A percentile compares a stretch with the other conserved stretches of the same genome.
These are phyloP conservation scores for Nasonia vitripennis DNA, from an alignment of 1,140 invertebrate species.

Conservation along the genomic window DNA sequence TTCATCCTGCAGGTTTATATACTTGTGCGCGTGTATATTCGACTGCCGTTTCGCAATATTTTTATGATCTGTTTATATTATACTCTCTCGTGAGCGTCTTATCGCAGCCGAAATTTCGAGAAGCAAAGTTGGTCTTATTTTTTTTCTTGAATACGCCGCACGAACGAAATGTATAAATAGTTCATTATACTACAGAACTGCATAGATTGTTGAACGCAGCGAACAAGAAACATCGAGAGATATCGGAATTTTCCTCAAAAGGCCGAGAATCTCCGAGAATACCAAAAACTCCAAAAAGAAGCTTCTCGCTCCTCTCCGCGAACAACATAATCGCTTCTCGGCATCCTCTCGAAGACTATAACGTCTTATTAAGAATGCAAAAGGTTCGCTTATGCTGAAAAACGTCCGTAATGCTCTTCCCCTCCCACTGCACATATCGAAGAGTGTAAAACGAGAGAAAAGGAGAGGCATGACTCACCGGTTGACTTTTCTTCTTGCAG, in stretches of 20 bases:
- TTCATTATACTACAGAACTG: too few species aligned
- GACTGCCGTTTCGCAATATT: constrained; percentile 11
- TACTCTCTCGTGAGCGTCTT: background rate
- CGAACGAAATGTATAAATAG: too few species aligned
- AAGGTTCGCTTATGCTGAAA: constrained; percentile 12
- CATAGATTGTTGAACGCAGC: too few species aligned
- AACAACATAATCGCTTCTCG: background rate
- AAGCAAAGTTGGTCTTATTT: too few species aligned
- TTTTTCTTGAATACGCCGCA: too few species aligned
- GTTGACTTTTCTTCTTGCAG: constrained; percentile 59
- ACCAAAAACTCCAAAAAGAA: background rate
- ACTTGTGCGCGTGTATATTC: background rate
- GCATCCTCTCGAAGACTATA: background rate
- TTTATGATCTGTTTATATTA: constrained; percentile 41
- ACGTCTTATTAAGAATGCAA: constrained; percentile 28
- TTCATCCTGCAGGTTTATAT: background rate
- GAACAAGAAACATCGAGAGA: too few species aligned
- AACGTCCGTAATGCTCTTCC: background rate
- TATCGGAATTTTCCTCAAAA: too few species aligned
- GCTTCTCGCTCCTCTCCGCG: background rate
- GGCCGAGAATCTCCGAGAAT: too few species aligned
- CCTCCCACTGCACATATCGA: background rate
- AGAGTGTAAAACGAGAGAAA: background rate
- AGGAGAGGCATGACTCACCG: constrained; percentile 57
- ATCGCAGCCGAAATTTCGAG: background rate